A percentile compares a stretch with the other conserved stretches of the same genome.
phyloP scores from a whole-genome alignment of 2,888 invertebrate genomes.

The Drosophila kuntzei region DNA sequence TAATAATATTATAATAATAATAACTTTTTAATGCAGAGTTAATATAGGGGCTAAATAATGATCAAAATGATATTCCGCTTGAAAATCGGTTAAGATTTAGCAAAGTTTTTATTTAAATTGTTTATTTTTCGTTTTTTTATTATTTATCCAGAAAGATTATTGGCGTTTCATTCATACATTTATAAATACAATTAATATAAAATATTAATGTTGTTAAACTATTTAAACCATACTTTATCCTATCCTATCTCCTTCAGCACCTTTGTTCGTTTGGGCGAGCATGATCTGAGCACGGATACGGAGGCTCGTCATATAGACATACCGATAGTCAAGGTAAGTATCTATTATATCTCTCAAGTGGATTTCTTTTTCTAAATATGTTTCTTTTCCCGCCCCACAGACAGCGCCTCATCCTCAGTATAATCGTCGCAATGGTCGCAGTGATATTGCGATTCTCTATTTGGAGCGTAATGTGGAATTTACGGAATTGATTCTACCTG shows the following conservation, averaged over 20 bases:
- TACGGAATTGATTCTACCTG: constrained; percentile 88
- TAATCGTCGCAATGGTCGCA: constrained; percentile 86
- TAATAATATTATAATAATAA: no score
- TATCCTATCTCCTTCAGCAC: constrained; percentile 57
- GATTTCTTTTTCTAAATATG: background rate
- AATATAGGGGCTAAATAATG: no score
- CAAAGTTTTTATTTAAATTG: no score
- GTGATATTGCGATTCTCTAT: constrained; percentile 92
- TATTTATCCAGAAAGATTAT: no score
- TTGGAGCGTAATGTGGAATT: constrained; percentile 87
- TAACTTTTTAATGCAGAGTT: no score
- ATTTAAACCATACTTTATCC: no score
- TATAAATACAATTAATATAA: no score
- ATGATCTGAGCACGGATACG: constrained; percentile 88
- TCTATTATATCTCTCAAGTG: no score
- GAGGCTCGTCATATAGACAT: constrained; percentile 88
- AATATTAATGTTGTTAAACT: background rate
- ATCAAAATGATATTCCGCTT: no score
- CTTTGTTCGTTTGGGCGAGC: constrained; percentile 91
- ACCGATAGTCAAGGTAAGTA: constrained; percentile 86
- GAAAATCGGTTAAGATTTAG: no score
- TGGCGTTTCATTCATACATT: no score
- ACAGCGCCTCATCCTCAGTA: constrained; percentile 75
- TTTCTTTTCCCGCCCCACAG: constrained; percentile 47
- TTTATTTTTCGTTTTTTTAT: no score